phyloP scores from a whole-genome alignment of 2,113 vertebrate genomes.

The Empidonax traillii region DNA sequence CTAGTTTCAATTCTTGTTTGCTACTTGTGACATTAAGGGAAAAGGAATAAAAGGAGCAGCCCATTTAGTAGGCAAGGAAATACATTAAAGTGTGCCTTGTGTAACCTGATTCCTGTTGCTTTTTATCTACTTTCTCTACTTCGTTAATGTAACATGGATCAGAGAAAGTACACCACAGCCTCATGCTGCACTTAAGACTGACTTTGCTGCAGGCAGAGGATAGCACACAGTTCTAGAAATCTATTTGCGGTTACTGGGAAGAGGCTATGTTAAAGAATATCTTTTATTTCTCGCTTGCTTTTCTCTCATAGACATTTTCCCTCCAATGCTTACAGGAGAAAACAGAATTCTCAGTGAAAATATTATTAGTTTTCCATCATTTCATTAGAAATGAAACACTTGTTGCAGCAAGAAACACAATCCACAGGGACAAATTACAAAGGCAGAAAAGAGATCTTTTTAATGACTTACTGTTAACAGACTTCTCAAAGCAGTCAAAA shows the following conservation, averaged over 20 bases:
- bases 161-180: neutral
- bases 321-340: neutral
- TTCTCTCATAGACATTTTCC: neutral
- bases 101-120: neutral
- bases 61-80: neutral
- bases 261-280: neutral
- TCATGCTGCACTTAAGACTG: neutral
- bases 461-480: constrained; percentile 77
- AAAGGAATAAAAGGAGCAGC: neutral
- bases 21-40: neutral
- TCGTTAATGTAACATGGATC: neutral
- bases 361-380: constrained; percentile 18
- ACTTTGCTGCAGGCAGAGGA: neutral
- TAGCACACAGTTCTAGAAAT: neutral
- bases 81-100: neutral
- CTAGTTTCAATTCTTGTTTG: neutral
- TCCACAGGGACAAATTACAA: constrained; percentile 66
- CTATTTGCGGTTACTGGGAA: neutral
- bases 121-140: neutral
- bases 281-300: neutral
- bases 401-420: constrained; percentile 60
- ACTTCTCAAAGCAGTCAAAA: constrained; percentile 61
- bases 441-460: constrained; percentile 68
- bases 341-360: constrained; percentile 17
- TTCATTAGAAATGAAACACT: constrained; percentile 47